A percentile compares a stretch with the other conserved stretches of the same genome.
phyloP scores from a whole-genome alignment of 2,888 invertebrate species.

The Cheilosia variabilis region DNA sequence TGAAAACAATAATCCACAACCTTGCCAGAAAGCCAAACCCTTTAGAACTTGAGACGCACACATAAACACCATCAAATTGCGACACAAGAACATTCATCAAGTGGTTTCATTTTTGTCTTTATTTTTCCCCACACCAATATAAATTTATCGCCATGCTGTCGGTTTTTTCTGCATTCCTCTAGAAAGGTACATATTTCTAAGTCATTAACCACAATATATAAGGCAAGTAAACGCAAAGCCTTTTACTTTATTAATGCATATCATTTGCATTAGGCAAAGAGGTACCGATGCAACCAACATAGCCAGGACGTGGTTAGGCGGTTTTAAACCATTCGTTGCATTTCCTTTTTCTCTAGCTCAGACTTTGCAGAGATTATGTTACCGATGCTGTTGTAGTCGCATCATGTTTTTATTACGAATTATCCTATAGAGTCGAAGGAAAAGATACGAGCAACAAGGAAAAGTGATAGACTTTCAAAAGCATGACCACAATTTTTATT shows the following conservation, averaged over 20 bases:
- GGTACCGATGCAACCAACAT: conserved; percentile 9
- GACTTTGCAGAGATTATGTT: conserved; percentile 11
- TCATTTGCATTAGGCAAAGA: conserved; percentile 53
- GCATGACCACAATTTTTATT: conserved; percentile 66
- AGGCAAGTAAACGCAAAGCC: conserved; percentile 16
- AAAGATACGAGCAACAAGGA: conserved; percentile 28
- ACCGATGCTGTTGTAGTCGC: conserved; percentile 7
- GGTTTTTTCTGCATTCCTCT: not conserved
- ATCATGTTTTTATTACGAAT: conserved; percentile 4
- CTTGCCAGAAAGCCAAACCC: too few relatives aligned
- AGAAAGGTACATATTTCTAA: conserved; percentile 21
- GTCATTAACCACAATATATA: conserved; percentile 64
- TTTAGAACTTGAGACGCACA: too few relatives aligned
- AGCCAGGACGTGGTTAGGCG: conserved; percentile 63
- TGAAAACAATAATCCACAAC: too few relatives aligned
- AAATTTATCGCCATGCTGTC: not conserved
- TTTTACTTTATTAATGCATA: conserved; percentile 48
- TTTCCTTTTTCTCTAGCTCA: not conserved
- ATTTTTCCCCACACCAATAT: not conserved
- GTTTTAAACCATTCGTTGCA: conserved; percentile 7
- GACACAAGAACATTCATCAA: too few relatives aligned
- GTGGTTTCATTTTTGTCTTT: too few relatives aligned
- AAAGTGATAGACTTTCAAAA: conserved; percentile 69
- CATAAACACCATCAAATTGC: too few relatives aligned
- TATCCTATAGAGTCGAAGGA: conserved; percentile 1